phyloP scores from a whole-genome alignment of 2,113 vertebrate genomes.

The Cricetomys ansorgei region DNA sequence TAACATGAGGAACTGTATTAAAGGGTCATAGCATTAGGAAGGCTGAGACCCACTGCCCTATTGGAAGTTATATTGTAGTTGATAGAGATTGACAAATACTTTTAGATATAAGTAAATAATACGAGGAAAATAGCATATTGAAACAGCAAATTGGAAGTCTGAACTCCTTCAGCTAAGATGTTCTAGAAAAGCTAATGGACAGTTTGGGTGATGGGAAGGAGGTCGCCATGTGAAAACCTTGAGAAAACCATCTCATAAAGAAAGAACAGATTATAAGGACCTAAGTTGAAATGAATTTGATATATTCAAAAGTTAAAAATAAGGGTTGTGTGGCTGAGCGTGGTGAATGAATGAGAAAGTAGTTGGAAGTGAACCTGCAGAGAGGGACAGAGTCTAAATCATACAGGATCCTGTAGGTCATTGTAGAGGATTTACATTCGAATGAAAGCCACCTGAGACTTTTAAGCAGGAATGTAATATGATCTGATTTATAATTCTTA shows the following conservation, averaged over 20 bases:
- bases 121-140: constrained; percentile 2
- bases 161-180: constrained; percentile 5
- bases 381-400: no score
- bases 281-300: constrained; percentile 24
- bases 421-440: not conserved
- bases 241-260: constrained; percentile 43
- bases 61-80: not conserved
- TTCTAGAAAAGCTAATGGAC: not conserved
- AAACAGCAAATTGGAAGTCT: not conserved
- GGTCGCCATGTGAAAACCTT: not conserved
- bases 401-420: not conserved
- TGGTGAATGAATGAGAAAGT: not conserved
- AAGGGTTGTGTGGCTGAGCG: not conserved
- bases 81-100: not conserved
- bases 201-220: constrained; percentile 36
- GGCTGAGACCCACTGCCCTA: no score
- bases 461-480: not conserved
- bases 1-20: no score
- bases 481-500: constrained; percentile 34
- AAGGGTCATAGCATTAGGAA: no score
- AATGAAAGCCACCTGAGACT: constrained; percentile 24
- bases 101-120: constrained; percentile 41
- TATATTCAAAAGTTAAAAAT: constrained; percentile 36
- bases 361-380: not conserved
- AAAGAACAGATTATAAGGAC: not conserved